Conservation (phyloP, 2,888 invertebrate species). For the Agonopterix subpropinquella region DNA sequence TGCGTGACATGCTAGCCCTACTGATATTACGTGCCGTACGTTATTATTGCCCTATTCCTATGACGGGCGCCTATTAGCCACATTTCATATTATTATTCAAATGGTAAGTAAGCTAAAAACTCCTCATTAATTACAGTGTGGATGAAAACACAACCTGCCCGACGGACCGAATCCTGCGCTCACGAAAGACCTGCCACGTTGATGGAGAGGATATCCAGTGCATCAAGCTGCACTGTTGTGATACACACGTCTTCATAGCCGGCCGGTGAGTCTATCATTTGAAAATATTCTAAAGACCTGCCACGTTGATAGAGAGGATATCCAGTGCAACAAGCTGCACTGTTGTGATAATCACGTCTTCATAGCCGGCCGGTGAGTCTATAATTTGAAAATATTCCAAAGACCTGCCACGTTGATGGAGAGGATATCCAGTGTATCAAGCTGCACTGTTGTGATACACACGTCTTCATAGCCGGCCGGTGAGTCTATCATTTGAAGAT, state of each 20-base stretch:
- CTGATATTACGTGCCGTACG: no score
- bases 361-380: constrained; percentile 75
- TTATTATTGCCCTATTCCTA: no score
- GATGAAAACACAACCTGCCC: constrained; percentile 67
- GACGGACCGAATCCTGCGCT: constrained; percentile 75
- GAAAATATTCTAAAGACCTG: neutral
- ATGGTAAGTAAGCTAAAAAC: neutral
- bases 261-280: constrained; percentile 66
- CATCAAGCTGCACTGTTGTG: constrained; percentile 77
- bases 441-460: constrained; percentile 78
- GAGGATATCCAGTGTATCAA: constrained; percentile 78
- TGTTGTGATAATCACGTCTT: constrained; percentile 79
- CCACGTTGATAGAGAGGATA: constrained; percentile 68
- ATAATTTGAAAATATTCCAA: constrained; percentile 20
- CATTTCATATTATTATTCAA: no score
- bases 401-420: constrained; percentile 76
- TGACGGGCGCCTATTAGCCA: no score
- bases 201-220: constrained; percentile 78
- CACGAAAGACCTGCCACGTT: constrained; percentile 76
- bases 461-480: constrained; percentile 78
- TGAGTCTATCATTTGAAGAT: constrained; percentile 30
- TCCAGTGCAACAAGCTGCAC: constrained; percentile 77
- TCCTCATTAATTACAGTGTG: constrained; percentile 28
- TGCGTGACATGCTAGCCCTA: no score
- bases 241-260: constrained; percentile 76